Percentiles rank a stretch among this genome's conserved stretches.
phyloP scores from a whole-genome alignment of 2,888 invertebrate species.

The Venusia cambrica region DNA sequence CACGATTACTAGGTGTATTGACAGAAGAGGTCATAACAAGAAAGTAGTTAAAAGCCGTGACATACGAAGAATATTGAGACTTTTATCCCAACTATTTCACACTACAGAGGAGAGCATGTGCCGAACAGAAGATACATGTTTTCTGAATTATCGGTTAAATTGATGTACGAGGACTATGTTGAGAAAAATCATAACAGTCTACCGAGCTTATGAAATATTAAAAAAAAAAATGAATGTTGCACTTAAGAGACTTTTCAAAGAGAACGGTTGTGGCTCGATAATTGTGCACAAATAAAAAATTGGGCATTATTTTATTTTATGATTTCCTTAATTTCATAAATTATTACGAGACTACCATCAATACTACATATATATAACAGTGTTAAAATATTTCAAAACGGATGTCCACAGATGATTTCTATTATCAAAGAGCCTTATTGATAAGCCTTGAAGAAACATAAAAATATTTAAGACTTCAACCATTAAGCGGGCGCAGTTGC shows the following conservation, averaged over 20 bases:
- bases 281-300: slow-evolving; percentile 4
- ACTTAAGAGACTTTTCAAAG: slow-evolving; percentile 3
- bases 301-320: slow-evolving; percentile 8
- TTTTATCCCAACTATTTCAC: too few relatives aligned
- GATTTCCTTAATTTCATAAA: slow-evolving; percentile 3
- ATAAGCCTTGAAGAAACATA: too few relatives aligned
- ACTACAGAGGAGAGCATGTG: too few relatives aligned
- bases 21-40: too few relatives aligned
- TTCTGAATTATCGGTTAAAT: background rate
- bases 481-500: slow-evolving; percentile 7
- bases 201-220: background rate
- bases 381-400: slow-evolving; percentile 5
- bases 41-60: too few relatives aligned
- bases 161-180: background rate
- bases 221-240: slow-evolving; percentile 2
- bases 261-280: slow-evolving; percentile 3
- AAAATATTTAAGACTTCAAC: slow-evolving; percentile 3
- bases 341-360: slow-evolving; percentile 7
- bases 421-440: too few relatives aligned
- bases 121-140: too few relatives aligned
- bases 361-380: slow-evolving; percentile 1
- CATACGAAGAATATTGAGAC: too few relatives aligned
- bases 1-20: background rate
- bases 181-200: background rate
- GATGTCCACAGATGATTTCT: too few relatives aligned